Evolutionary conservation across 2,888 invertebrate genomes (phyloP).

Genomic region (Ophraella communa): DNA sequence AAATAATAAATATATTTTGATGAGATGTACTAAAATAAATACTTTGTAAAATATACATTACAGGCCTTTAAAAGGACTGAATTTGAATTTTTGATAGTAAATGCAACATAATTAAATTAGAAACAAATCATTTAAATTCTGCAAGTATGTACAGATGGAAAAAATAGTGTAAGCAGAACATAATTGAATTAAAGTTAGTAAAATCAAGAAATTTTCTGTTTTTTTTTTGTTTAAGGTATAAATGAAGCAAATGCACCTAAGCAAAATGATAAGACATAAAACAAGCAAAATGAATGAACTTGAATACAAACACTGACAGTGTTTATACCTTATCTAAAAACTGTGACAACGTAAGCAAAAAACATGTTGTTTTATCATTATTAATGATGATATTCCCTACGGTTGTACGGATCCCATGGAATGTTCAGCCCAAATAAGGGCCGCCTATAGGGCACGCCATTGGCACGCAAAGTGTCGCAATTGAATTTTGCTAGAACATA

Average conservation of each 20-base stretch:
- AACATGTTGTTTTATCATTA: conserved; percentile 39
- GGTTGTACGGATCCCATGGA: conserved; percentile 43
- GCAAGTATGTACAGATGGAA: too few species aligned
- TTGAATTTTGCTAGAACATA: conserved; percentile 56
- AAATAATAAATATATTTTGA: too few species aligned
- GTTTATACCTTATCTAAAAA: conserved; percentile 7
- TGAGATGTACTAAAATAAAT: too few species aligned
- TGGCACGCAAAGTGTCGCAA: conserved; percentile 43
- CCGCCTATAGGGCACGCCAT: conserved; percentile 38
- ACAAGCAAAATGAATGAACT: not conserved
- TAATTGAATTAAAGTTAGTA: not conserved
- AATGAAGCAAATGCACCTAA: not conserved
- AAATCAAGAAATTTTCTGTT: conserved; percentile 12
- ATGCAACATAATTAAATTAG: too few species aligned
- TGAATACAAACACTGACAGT: not conserved
- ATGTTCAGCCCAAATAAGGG: conserved; percentile 42
- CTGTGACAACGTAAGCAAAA: conserved; percentile 30
- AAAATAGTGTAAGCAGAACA: not conserved
- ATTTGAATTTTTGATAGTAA: too few species aligned
- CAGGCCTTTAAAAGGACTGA: too few species aligned
- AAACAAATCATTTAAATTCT: too few species aligned
- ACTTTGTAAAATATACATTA: too few species aligned
- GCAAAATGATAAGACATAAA: not conserved
- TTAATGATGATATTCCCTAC: conserved; percentile 51
- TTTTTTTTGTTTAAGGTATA: conserved; percentile 2